Evolutionary conservation across 2,113 vertebrate genomes (phyloP), one percentile per base, ranked within the genome.

Genomic region (Rhipidura dahli): DNA sequence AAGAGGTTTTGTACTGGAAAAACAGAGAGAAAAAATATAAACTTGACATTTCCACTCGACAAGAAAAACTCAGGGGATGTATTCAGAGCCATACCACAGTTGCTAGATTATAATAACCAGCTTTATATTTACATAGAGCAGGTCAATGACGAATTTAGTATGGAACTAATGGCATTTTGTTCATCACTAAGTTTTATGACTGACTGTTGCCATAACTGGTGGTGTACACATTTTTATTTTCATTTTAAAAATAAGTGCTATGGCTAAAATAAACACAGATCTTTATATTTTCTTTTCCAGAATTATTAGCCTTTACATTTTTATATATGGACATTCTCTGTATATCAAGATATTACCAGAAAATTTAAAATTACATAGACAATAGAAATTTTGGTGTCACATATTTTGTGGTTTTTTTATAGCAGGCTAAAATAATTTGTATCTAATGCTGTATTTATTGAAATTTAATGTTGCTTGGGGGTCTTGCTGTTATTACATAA

Each of bases 341-440:
- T 47, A 37, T 39, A 87, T 54, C 33, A 40, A 92, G 37, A 72
- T 81, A 53, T 21, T 75, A 85, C 22, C 40, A 80, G 24, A 77
- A 70, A 11, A 69, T 33, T 86, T 78, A 35, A 93, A 95, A 89
- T 89, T 20, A 33, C 37, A 51, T 37, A 80, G 45, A 91, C 53
- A 83, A 72, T 65, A 31, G 31, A 70, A 27, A 86, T 15, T 75
- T 94, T 92, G 72, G 30, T 42, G 86, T 66, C 61, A 39, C 37
- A 89, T 26, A 30, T 80, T 83, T 84, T 15, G 2, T 80, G 13
- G 45, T 50, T 76, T 50, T 47, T 93, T 96, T 64, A 80, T 64
- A 94, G 27, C 39, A 93, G 68, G 23, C 15, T 82, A 75, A 78
- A 96, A 61, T 71, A 81, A 97, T 91, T 89, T 91, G 26, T 94